These are phyloP conservation scores for Gymnodraco acuticeps DNA, from an alignment of 2,797 vertebrate genomes.

Conservation along the genomic window DNA sequence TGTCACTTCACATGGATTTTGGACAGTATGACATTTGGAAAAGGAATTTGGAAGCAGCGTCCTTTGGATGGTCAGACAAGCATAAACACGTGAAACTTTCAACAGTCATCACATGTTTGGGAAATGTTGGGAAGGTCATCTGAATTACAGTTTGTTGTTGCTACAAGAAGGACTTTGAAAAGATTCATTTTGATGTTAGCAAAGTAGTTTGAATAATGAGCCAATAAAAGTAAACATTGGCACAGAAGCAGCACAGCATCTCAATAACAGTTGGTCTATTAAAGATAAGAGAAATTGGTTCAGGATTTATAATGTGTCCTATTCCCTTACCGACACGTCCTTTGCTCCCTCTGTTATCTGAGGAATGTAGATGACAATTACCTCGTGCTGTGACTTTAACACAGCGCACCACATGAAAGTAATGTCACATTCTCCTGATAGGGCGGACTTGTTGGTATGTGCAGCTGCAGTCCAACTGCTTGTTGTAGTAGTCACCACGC, in stretches of 20 bases:
- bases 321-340: not conserved
- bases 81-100: too few species aligned
- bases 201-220: not conserved
- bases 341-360: conserved; percentile 35
- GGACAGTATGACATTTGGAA: too few species aligned
- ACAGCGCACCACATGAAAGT: not conserved
- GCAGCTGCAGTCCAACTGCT: not conserved
- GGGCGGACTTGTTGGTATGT: not conserved
- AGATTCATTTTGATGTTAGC: not conserved
- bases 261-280: not conserved
- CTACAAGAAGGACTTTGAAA: not conserved
- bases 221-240: conserved; percentile 4
- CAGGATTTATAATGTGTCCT: not conserved
- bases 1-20: too few species aligned
- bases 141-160: not conserved
- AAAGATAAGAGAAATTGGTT: not conserved
- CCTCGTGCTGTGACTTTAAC: not conserved
- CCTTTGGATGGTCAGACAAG: not conserved
- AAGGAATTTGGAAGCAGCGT: not conserved
- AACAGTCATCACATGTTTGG: not conserved
- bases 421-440: not conserved
- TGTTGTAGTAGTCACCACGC: conserved; percentile 16
- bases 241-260: not conserved
- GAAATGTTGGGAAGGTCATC: not conserved
- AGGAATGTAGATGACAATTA: conserved; percentile 31